These are phyloP conservation scores for Sapajus apella DNA, from an alignment of 2,113 vertebrate genomes.

Conservation along the genomic window DNA sequence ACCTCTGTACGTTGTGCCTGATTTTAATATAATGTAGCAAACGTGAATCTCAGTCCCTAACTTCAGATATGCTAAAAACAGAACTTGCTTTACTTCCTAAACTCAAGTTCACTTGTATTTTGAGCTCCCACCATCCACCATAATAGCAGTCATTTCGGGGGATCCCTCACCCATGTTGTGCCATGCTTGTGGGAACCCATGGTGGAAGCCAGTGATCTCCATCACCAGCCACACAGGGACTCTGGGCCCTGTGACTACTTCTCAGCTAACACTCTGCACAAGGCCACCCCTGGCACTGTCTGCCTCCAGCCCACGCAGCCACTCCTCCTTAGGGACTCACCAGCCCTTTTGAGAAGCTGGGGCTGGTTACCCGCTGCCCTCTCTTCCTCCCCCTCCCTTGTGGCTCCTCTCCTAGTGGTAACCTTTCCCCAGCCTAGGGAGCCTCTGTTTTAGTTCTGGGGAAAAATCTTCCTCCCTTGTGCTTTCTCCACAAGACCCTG, in stretches of 20 bases:
- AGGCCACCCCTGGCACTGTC: background rate
- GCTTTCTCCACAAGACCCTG: too few relatives aligned
- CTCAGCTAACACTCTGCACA: background rate
- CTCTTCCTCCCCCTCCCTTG: background rate
- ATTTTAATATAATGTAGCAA: background rate
- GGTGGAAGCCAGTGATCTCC: background rate
- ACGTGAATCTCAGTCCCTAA: background rate
- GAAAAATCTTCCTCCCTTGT: background rate
- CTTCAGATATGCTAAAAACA: background rate
- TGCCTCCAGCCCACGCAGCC: background rate
- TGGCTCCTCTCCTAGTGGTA: background rate
- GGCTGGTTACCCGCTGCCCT: background rate
- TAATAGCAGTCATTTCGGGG: background rate
- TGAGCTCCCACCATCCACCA: background rate
- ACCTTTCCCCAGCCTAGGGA: background rate
- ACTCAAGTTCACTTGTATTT: background rate
- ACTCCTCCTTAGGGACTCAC: too few relatives aligned
- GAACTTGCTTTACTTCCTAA: background rate
- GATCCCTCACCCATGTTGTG: accelerated
- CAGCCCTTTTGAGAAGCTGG: background rate
- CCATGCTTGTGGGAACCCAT: background rate
- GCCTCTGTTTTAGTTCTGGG: background rate
- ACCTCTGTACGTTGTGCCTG: background rate
- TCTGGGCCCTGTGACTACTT: background rate
- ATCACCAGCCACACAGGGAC: background rate